These are phyloP conservation scores for Dreissena polymorpha DNA, from an alignment of 1,140 invertebrate species.

Conservation along the genomic window DNA sequence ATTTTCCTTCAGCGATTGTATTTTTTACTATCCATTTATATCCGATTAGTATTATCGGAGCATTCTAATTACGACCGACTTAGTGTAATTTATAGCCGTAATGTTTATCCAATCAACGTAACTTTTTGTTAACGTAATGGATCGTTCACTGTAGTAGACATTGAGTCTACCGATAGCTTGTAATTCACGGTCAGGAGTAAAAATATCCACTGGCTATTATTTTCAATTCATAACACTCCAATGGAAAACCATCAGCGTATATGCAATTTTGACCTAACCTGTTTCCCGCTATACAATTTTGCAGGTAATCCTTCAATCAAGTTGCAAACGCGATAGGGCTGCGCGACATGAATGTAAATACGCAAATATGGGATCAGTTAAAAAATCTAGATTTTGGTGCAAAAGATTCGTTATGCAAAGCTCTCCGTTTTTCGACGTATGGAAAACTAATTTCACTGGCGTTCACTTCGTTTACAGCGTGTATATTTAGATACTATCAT, in stretches of 20 bases:
- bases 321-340: not conserved
- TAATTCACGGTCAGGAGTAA: too few relatives aligned
- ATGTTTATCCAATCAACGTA: too few relatives aligned
- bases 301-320: not conserved
- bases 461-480: slow-evolving; percentile 1
- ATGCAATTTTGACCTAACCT: not conserved
- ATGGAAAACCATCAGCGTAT: not conserved
- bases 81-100: too few relatives aligned
- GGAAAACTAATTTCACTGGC: slow-evolving; percentile 21
- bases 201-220: too few relatives aligned
- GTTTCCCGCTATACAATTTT: not conserved
- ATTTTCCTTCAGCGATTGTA: too few relatives aligned
- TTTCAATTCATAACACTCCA: too few relatives aligned
- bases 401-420: not conserved
- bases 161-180: too few relatives aligned
- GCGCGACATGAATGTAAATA: not conserved
- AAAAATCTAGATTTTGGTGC: not conserved
- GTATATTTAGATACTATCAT: slow-evolving; percentile 42
- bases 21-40: too few relatives aligned
- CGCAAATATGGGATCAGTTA: not conserved
- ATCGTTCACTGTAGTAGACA: too few relatives aligned
- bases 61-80: too few relatives aligned
- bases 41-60: too few relatives aligned
- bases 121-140: too few relatives aligned
- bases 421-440: not conserved